Base-by-base conservation (phyloP, 2,888 invertebrate genomes). In the Agonum fuliginosum region DNA sequence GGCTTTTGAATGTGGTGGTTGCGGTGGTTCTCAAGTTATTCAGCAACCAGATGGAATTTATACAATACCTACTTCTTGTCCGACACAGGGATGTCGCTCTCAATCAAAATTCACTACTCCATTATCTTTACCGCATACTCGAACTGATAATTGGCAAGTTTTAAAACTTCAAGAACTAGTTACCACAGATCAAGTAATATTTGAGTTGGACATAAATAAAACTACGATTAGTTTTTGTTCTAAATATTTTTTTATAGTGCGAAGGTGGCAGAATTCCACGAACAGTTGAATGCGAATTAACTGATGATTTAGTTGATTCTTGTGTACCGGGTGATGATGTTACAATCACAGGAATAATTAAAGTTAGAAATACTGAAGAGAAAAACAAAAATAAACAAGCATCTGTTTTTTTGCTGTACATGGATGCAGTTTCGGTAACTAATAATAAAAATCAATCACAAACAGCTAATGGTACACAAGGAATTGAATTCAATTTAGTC, bases 261-360 rank as follows among this genome's bases (percentile, higher is more conserved):
- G 90, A 91, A 81, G 91, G 91, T 78, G 93, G 93, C 20, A 89
- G 93, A 54, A 90, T 94, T 81, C 95, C 96, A 1, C 89, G 93
- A 79, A 93, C 92, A 80, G 89, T 98, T 24, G 97, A 97, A 84
- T 94, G 97, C 84, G 95, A 97, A 85, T 87, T 98, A 4, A 91
- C 92, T 71, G 91, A 93, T 78, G 96, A 97, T 87, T 88, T 97
- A 51, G 95, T 96, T 0, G 93, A 95, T 80, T 89, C 91, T 20
- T 95, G 96, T 80, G 91, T 93, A 80, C 95, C 97, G 8, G 98
- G 98, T 1, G 97, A 97, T 88, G 93, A 95, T 81, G 90, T 98
- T 0, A 93, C 94, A 10, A 89, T 98, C 6, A 94, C 94, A 75
- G 98, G 98, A 30, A 91, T 97, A 79, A 91, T 98, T 17, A 96